Base-by-base conservation (phyloP, 2,113 vertebrate species). In the Atherinomorus stipes region DNA sequence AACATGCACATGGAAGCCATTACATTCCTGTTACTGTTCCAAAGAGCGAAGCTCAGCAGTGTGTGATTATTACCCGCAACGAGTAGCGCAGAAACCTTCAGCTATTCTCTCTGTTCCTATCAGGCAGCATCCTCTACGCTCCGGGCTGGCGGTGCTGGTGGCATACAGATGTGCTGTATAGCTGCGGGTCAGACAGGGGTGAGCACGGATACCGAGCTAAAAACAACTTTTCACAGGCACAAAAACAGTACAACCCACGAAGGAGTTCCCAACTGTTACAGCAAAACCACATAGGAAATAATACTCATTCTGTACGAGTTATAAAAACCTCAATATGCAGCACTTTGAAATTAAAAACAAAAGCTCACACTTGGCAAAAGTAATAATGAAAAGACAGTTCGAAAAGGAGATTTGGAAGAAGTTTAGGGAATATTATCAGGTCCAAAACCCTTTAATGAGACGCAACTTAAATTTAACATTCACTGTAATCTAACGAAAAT, bases 91-190 rank as follows among this genome's bases (percentile, higher is more conserved):
- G n/a, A 64, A 69, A 47, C 60, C 69, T 45, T 71, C 42, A 78
- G 72, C 45, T 26, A 38, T 54, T 80, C 66, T 58, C 34, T 80
- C 25, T 67, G 57, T 61, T 79, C 22, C 23, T 25, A 28, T 16
- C 28, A 50, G 74, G 23, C 28, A 25, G 45, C 56, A 31, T 19
- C 62, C 37, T 40, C 40, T 53, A 28, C 26, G 57, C 76, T 82
- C 69, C 74, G 45, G 54, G 42, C 51, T 53, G 58, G 26, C 21
- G 22, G 38, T 25, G 56, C 70, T 60, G 62, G 66, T 82, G 73
- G 81, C 70, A 81, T 80, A 86, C 86, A 88, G 76, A 92, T 90
- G 83, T 85, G 61, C 18, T 44, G 54, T 1, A 16, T 38, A 73
- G 54, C 73, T 80, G 78, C 62, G 56, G 74, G 74, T 81, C 72